These are phyloP conservation scores for Sinocyclocheilus anophthalmus DNA, from an alignment of 2,113 vertebrate species.

Conservation along the genomic window DNA sequence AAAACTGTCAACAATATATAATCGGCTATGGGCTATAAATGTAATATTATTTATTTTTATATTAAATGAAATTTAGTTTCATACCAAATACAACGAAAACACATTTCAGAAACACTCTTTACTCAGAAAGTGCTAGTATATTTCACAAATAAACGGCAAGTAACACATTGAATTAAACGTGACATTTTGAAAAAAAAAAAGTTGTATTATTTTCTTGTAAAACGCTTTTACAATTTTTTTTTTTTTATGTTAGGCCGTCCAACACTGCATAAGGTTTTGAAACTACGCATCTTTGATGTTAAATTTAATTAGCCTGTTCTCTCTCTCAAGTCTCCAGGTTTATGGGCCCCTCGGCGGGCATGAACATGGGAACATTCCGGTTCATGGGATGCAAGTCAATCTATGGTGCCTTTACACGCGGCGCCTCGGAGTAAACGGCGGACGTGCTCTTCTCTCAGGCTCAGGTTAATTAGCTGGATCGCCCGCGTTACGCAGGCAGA, in stretches of 20 bases:
- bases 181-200: too few relatives aligned
- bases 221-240: not conserved
- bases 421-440: slow-evolving; percentile 87
- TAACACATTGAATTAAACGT: too few relatives aligned
- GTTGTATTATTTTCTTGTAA: not conserved
- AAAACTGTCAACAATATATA: not conserved
- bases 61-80: not conserved
- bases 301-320: not conserved
- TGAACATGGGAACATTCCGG: slow-evolving; percentile 83
- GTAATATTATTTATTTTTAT: not conserved
- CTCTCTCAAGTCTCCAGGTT: slow-evolving; percentile 85
- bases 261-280: not conserved
- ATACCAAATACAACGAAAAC: not conserved
- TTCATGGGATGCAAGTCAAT: slow-evolving; percentile 85
- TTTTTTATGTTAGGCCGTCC: not conserved
- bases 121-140: not conserved
- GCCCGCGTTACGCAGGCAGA: slow-evolving; percentile 90
- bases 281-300: not conserved
- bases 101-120: not conserved
- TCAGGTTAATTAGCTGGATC: slow-evolving; percentile 91
- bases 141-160: not conserved
- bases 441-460: slow-evolving; percentile 93
- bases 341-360: slow-evolving; percentile 84
- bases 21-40: not conserved
- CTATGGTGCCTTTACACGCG: slow-evolving; percentile 83